Evolutionary conservation across 2,113 vertebrate genomes (phyloP).

Genomic region (Xyrauchen texanus): DNA sequence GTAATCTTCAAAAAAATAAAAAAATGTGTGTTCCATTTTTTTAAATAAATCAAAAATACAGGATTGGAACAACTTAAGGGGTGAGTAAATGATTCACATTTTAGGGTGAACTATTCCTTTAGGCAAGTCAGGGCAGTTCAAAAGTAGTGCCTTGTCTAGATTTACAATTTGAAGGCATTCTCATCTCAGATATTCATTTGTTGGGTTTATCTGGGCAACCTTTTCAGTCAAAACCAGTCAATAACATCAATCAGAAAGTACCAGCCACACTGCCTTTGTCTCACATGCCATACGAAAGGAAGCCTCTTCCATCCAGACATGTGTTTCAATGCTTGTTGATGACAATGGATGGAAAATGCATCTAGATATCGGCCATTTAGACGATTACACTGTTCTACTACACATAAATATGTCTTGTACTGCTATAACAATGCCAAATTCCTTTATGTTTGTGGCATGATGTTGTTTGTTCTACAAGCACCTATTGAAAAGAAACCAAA

Average conservation of each 20-base stretch:
- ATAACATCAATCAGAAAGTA: conserved; percentile 76
- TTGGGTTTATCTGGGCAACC: conserved; percentile 45
- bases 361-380: conserved; percentile 45
- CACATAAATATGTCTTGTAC: conserved; percentile 66
- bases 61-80: no score
- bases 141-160: conserved; percentile 64
- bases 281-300: conserved; percentile 65
- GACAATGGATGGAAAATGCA: conserved; percentile 27
- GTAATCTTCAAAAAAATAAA: no score
- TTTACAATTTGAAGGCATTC: conserved; percentile 49
- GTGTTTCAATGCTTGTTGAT: conserved; percentile 69
- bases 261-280: conserved; percentile 82
- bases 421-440: conserved; percentile 66
- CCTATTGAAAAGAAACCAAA: conserved; percentile 64
- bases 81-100: no score
- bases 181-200: neutral
- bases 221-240: conserved; percentile 61
- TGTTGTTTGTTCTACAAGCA: conserved; percentile 71
- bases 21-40: no score
- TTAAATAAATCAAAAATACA: no score
- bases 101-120: no score
- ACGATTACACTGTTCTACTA: conserved; percentile 54
- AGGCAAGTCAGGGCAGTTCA: neutral
- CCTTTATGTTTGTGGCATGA: conserved; percentile 70
- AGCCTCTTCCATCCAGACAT: conserved; percentile 39